Conservation (phyloP, 1,140 invertebrate genomes). For the Ostrea denselamellosa region DNA sequence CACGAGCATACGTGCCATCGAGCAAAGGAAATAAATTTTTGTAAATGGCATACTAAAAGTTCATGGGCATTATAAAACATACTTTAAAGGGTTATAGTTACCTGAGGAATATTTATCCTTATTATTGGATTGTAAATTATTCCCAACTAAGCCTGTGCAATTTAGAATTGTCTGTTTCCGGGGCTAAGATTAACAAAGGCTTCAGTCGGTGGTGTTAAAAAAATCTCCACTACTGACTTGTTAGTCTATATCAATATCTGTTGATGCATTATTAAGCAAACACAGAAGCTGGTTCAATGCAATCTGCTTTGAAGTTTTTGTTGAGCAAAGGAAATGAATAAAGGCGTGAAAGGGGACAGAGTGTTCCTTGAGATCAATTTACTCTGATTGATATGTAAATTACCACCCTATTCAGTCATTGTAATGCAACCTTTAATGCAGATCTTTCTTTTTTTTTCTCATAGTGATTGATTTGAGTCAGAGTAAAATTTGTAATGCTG, state of each 20-base stretch:
- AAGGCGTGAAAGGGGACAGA: neutral
- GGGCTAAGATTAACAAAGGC: neutral
- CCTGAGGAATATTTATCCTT: too few relatives aligned
- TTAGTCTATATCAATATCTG: conserved; percentile 17
- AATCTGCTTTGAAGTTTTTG: conserved; percentile 14
- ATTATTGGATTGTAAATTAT: too few relatives aligned
- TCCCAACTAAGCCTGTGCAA: neutral
- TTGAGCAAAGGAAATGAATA: neutral
- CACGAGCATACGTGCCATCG: too few relatives aligned
- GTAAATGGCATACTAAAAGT: too few relatives aligned
- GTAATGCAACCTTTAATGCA: too few relatives aligned
- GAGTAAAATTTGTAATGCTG: too few relatives aligned
- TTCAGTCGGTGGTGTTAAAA: neutral
- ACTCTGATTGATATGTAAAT: neutral
- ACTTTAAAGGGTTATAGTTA: too few relatives aligned
- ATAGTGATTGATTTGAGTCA: too few relatives aligned
- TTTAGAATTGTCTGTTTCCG: conserved; percentile 7
- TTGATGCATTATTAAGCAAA: conserved; percentile 31
- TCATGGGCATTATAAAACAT: too few relatives aligned
- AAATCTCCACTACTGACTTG: neutral
- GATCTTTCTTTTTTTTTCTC: too few relatives aligned
- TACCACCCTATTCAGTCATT: too few relatives aligned
- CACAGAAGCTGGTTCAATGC: neutral
- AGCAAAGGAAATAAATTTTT: too few relatives aligned
- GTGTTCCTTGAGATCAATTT: neutral